Percentiles rank a stretch among this genome's conserved stretches.
These are phyloP conservation scores for Dasypogon diadema DNA, from an alignment of 2,888 invertebrate genomes.

Conservation along the genomic window DNA sequence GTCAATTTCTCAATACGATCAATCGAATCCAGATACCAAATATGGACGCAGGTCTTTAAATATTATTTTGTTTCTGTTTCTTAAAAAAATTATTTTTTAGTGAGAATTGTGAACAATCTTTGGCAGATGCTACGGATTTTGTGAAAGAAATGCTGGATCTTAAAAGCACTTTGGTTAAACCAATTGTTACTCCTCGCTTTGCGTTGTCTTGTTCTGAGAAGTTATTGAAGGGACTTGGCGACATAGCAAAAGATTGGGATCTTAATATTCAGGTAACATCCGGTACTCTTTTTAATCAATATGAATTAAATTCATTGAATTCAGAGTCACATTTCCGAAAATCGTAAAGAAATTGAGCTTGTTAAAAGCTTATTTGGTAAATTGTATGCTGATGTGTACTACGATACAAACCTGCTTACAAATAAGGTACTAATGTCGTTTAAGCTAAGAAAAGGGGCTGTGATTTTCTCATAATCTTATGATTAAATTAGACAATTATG, in stretches of 20 bases:
- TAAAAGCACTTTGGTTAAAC: constrained; percentile 75
- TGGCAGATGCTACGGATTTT: constrained; percentile 75
- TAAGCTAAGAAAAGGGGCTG: too few relatives aligned
- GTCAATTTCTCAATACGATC: too few relatives aligned
- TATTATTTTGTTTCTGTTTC: too few relatives aligned
- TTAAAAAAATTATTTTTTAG: constrained; percentile 67
- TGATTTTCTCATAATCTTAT: too few relatives aligned
- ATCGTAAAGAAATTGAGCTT: constrained; percentile 76
- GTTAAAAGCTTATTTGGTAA: constrained; percentile 73
- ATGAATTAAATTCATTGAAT: constrained; percentile 60
- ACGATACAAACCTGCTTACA: constrained; percentile 79
- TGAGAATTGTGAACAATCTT: constrained; percentile 76
- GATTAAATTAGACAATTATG: constrained; percentile 72
- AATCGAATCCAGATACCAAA: too few relatives aligned
- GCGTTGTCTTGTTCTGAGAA: constrained; percentile 81
- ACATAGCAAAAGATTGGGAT: constrained; percentile 76
- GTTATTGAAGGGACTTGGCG: constrained; percentile 77
- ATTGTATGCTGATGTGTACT: constrained; percentile 83
- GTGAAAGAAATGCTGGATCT: constrained; percentile 72
- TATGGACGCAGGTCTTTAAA: too few relatives aligned
- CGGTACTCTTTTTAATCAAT: not conserved
- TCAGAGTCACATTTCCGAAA: constrained; percentile 90
- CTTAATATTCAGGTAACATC: constrained; percentile 81
- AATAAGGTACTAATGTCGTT: constrained; percentile 74
- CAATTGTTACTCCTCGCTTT: constrained; percentile 88